phyloP scores from a whole-genome alignment of 2,797 vertebrate species.

The Cyprinodon diabolis region DNA sequence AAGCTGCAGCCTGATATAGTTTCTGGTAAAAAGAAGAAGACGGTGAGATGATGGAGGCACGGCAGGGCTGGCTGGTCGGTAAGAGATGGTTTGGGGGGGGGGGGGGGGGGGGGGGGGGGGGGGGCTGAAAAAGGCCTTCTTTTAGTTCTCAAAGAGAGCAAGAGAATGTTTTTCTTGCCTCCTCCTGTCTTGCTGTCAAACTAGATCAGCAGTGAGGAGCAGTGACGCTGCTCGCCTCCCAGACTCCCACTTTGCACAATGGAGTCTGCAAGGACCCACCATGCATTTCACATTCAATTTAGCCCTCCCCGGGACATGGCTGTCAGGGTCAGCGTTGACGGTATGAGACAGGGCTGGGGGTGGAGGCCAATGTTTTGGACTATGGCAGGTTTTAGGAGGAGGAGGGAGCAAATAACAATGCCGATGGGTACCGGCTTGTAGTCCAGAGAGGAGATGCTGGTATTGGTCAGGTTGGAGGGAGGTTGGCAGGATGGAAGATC shows the following conservation, averaged over 20 bases:
- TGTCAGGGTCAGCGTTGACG: slow-evolving; percentile 78
- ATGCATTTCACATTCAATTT: slow-evolving; percentile 99
- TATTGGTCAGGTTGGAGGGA: slow-evolving; percentile 65
- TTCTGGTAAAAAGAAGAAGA: slow-evolving; percentile 63
- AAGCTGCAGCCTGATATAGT: slow-evolving; percentile 61
- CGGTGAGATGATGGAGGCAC: slow-evolving; percentile 68
- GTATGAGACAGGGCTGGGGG: slow-evolving; percentile 73
- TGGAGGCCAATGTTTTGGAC: slow-evolving; percentile 71
- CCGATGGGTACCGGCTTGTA: slow-evolving; percentile 62
- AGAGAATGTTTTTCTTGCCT: slow-evolving; percentile 89
- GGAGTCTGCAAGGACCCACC: slow-evolving; percentile 88
- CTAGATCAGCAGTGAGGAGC: slow-evolving; percentile 92
- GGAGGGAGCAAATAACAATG: slow-evolving; percentile 65
- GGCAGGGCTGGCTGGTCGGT: slow-evolving; percentile 70
- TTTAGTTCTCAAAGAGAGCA: slow-evolving; percentile 83
- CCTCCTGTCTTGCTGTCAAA: slow-evolving; percentile 97
- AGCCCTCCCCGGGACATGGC: slow-evolving; percentile 87
- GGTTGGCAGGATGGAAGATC: slow-evolving; percentile 65
- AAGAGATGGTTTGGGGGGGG: slow-evolving; percentile 31
- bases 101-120: slow-evolving; percentile 8
- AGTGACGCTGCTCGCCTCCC: slow-evolving; percentile 82
- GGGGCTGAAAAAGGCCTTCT: slow-evolving; percentile 90
- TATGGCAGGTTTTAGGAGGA: slow-evolving; percentile 66
- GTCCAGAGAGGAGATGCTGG: slow-evolving; percentile 62
- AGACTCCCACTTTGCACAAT: slow-evolving; percentile 88